phyloP scores from a whole-genome alignment of 1,140 invertebrate genomes.

The Nephotettix cincticeps region DNA sequence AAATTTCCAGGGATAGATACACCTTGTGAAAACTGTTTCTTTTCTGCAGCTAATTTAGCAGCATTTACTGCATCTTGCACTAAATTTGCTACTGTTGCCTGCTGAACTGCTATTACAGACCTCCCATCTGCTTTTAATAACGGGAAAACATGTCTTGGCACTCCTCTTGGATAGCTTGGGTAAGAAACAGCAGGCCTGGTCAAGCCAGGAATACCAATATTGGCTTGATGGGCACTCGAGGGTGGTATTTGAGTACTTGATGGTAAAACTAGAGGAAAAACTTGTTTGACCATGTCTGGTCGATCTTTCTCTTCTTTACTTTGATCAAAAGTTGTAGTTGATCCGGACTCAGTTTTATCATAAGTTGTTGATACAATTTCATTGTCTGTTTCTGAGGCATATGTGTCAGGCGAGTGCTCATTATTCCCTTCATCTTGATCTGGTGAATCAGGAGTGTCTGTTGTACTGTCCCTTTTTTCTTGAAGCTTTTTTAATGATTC shows the following conservation, averaged over 20 bases:
- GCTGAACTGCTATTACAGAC: slow-evolving; percentile 31
- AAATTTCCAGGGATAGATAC: not conserved
- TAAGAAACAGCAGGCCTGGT: slow-evolving; percentile 37
- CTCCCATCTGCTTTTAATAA: slow-evolving; percentile 19
- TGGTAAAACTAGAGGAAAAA: not conserved
- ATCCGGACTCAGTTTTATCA: slow-evolving; percentile 18
- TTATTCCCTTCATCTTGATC: slow-evolving; percentile 53
- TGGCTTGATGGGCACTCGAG: slow-evolving; percentile 45
- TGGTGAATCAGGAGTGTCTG: slow-evolving; percentile 54
- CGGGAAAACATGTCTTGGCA: slow-evolving; percentile 21
- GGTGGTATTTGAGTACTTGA: slow-evolving; percentile 24
- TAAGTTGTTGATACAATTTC: slow-evolving; percentile 13
- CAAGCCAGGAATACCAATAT: slow-evolving; percentile 39
- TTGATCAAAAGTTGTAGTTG: slow-evolving; percentile 5
- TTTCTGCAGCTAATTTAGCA: slow-evolving; percentile 35
- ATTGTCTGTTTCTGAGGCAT: slow-evolving; percentile 42
- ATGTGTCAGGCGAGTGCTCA: slow-evolving; percentile 50
- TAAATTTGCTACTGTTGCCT: slow-evolving; percentile 39
- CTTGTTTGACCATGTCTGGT: slow-evolving; percentile 4
- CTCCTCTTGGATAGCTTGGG: slow-evolving; percentile 29
- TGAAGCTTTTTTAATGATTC: slow-evolving; percentile 37
- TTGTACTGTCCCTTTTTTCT: slow-evolving; percentile 38
- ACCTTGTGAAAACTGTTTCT: slow-evolving; percentile 25
- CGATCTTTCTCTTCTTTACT: slow-evolving; percentile 24
- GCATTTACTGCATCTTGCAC: slow-evolving; percentile 43